phyloP scores from a whole-genome alignment of 35 echinoderm and acorn worm species.

The Anneissia japonica region DNA sequence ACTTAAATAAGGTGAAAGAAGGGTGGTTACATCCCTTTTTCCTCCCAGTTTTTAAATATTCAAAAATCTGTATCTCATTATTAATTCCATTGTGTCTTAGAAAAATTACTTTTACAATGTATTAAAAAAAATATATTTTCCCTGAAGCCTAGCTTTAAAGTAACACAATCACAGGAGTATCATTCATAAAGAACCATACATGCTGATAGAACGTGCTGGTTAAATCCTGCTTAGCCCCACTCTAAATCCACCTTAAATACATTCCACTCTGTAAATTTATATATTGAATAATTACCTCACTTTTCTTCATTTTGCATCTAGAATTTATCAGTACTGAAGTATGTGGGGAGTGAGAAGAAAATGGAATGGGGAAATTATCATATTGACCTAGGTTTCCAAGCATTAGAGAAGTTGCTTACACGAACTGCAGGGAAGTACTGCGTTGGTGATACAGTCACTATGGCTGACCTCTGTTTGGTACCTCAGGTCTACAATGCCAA shows the following conservation, averaged over 20 bases:
- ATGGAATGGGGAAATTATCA: slow-evolving; percentile 65
- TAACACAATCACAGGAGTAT: not conserved
- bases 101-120: not conserved
- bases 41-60: no score
- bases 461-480: slow-evolving; percentile 79
- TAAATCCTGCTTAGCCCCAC: not conserved
- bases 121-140: not conserved
- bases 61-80: no score
- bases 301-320: not conserved
- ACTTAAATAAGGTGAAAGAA: no score
- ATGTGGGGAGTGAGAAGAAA: slow-evolving; percentile 67
- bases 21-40: no score
- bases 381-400: slow-evolving; percentile 63
- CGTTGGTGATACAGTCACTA: slow-evolving; percentile 84
- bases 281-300: not conserved
- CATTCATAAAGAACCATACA: not conserved
- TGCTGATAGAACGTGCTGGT: not conserved
- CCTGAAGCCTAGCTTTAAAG: not conserved
- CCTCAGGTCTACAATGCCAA: slow-evolving; percentile 93
- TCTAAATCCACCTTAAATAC: not conserved
- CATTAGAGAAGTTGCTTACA: slow-evolving; percentile 57
- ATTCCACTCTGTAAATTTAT: not conserved
- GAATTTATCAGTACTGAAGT: slow-evolving; percentile 72
- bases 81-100: no score
- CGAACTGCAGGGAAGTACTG: slow-evolving; percentile 87